Conservation (phyloP, 2,797 vertebrate genomes). For the Sebastiscus tertius region DNA sequence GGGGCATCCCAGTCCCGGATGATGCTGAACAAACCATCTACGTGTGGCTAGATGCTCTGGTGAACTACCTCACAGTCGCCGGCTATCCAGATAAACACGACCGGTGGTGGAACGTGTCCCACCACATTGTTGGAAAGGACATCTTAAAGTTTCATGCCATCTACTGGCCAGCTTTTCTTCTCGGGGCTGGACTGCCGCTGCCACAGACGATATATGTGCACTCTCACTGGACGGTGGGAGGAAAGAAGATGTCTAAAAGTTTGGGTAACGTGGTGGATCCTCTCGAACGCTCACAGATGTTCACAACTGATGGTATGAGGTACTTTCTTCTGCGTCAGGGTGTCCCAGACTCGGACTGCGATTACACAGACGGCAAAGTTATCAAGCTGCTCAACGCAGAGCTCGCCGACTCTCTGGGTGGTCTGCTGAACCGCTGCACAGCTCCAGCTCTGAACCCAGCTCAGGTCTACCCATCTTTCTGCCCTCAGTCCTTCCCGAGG, state of each 20-base stretch:
- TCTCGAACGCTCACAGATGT: conserved; percentile 74
- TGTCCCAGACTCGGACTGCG: conserved; percentile 91
- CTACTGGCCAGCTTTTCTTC: conserved; percentile 95
- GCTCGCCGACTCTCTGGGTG: conserved; percentile 89
- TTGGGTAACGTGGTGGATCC: conserved; percentile 93
- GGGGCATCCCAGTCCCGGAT: conserved; percentile 92
- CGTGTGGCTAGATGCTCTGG: conserved; percentile 96
- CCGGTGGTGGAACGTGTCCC: conserved; percentile 83
- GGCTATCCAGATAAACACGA: conserved; percentile 87
- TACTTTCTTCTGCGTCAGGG: conserved; percentile 96
- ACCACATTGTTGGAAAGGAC: conserved; percentile 94
- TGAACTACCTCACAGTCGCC: conserved; percentile 92
- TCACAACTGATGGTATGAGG: conserved; percentile 90
- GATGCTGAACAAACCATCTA: conserved; percentile 92
- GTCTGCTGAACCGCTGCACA: conserved; percentile 91
- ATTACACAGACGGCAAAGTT: conserved; percentile 91
- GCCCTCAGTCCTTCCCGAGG: conserved; percentile 79
- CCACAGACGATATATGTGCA: conserved; percentile 90
- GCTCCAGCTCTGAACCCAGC: conserved; percentile 88
- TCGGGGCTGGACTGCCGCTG: conserved; percentile 87
- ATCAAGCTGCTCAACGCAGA: conserved; percentile 90
- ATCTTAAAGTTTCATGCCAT: conserved; percentile 95
- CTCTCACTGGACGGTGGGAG: conserved; percentile 94
- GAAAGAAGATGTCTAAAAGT: conserved; percentile 99
- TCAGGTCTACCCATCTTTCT: conserved; percentile 88